These are phyloP conservation scores for Nyctalus aviator DNA, from an alignment of 2,797 vertebrate genomes.

Conservation along the genomic window DNA sequence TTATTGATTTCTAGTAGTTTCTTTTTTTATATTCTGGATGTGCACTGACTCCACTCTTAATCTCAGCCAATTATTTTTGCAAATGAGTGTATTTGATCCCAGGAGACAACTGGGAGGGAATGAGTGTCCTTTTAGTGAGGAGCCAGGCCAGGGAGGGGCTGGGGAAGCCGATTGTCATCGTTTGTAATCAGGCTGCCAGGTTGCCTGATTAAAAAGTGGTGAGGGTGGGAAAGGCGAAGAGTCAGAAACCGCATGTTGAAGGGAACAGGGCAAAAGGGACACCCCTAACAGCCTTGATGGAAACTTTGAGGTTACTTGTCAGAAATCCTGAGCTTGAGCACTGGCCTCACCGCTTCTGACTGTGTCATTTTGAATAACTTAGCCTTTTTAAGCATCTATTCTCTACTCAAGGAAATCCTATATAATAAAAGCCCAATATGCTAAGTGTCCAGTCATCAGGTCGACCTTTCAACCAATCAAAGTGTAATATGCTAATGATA, in stretches of 20 bases:
- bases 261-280: neutral
- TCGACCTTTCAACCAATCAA: too few species aligned
- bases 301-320: neutral
- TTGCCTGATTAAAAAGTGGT: neutral
- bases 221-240: neutral
- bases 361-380: neutral
- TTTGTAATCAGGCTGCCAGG: neutral
- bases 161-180: neutral
- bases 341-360: neutral
- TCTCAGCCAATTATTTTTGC: slow-evolving; percentile 72
- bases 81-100: slow-evolving; percentile 64
- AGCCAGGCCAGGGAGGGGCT: neutral
- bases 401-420: neutral
- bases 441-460: too few species aligned
- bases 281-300: neutral
- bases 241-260: neutral
- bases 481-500: too few species aligned
- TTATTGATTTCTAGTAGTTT: slow-evolving; percentile 63
- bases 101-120: neutral
- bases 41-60: slow-evolving; percentile 53
- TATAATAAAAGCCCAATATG: too few species aligned
- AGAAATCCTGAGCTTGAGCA: neutral
- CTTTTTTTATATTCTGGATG: slow-evolving; percentile 59
- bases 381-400: neutral
- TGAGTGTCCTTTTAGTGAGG: neutral